Evolutionary conservation across 2,113 vertebrate species (phyloP).

Genomic region (Crotophaga sulcirostris): DNA sequence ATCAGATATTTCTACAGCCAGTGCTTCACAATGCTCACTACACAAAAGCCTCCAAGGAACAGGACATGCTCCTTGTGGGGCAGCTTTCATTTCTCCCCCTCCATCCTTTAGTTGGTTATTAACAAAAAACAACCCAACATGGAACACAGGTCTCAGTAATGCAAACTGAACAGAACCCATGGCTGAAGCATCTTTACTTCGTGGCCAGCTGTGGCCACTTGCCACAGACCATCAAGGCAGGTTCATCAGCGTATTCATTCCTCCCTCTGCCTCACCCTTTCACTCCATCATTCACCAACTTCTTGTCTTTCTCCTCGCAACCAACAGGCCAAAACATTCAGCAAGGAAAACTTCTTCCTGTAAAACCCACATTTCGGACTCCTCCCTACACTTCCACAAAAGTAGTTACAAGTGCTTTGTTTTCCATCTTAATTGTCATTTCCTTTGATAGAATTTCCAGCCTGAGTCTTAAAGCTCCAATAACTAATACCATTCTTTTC

Average conservation of each 20-base stretch:
- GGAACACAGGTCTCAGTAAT: neutral
- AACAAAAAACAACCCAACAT: neutral
- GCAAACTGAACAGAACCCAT: neutral
- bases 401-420: conserved; percentile 8
- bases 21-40: neutral
- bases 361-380: neutral
- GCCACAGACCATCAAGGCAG: neutral
- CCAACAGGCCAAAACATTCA: neutral
- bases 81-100: neutral
- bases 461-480: neutral
- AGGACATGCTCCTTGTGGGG: neutral
- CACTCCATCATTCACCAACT: neutral
- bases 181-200: neutral
- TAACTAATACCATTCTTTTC: neutral
- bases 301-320: neutral
- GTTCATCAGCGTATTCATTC: neutral
- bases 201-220: neutral
- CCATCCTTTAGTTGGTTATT: neutral
- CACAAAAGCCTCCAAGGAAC: neutral
- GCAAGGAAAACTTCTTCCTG: neutral
- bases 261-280: neutral
- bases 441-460: conserved; percentile 23
- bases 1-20: neutral
- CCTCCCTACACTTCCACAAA: neutral
- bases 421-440: neutral